Conservation (phyloP, 1,140 invertebrate genomes). For the Orchesella cincta region DNA sequence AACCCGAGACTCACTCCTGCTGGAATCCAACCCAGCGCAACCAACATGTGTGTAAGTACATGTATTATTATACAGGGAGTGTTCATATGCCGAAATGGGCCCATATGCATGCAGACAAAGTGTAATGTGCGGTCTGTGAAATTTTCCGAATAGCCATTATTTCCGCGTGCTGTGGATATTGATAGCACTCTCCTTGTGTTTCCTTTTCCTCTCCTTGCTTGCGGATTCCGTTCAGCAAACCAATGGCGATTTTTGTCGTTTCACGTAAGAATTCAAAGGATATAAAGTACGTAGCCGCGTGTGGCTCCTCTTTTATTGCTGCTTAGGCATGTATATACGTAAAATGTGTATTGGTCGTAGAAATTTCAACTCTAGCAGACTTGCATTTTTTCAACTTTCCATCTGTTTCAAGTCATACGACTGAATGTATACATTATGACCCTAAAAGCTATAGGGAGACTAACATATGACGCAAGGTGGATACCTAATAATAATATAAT, state of each 20-base stretch:
- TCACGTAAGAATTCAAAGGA: background rate
- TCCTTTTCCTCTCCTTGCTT: background rate
- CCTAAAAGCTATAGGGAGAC: background rate
- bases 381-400: background rate
- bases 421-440: too few relatives aligned
- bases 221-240: background rate
- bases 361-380: too few relatives aligned
- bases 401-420: background rate
- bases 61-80: too few relatives aligned
- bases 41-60: too few relatives aligned
- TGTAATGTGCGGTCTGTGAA: slow-evolving; percentile 26
- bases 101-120: slow-evolving; percentile 25
- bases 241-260: background rate
- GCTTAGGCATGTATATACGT: background rate
- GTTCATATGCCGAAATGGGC: slow-evolving; percentile 1
- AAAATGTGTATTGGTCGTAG: too few relatives aligned
- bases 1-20: background rate
- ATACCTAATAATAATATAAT: too few relatives aligned
- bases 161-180: slow-evolving; percentile 25
- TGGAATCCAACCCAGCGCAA: too few relatives aligned
- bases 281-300: background rate
- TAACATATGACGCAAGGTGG: slow-evolving; percentile 24
- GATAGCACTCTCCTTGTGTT: too few relatives aligned
- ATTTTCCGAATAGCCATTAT: slow-evolving; percentile 17
- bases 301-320: background rate